phyloP scores from a whole-genome alignment of 1,140 invertebrate species.

The Melipona quadrifasciata region DNA sequence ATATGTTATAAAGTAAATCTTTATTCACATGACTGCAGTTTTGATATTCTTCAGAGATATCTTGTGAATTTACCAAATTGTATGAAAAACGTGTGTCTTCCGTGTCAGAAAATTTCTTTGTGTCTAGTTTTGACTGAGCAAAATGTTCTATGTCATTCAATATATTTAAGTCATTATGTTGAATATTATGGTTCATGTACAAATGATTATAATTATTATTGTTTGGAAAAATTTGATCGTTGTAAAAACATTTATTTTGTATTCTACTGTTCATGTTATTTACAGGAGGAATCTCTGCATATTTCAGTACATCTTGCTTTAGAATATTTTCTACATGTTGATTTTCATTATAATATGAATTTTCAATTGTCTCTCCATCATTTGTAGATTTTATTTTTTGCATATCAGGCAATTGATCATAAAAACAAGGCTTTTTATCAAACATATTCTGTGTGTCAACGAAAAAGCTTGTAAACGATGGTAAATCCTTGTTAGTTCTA shows the following conservation, averaged over 20 bases:
- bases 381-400: neutral
- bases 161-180: neutral
- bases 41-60: neutral
- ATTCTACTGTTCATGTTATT: neutral
- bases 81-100: neutral
- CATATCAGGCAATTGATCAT: neutral
- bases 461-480: neutral
- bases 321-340: neutral
- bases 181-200: neutral
- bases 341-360: neutral
- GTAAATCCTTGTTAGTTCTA: slow-evolving; percentile 2
- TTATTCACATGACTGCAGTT: neutral
- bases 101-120: neutral
- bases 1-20: neutral
- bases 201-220: neutral
- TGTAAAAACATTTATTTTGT: slow-evolving; percentile 9
- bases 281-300: neutral
- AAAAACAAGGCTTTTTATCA: neutral
- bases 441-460: too few species aligned
- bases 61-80: neutral
- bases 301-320: neutral
- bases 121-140: neutral
- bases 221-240: neutral
- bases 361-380: neutral
- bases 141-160: neutral